Conservation (phyloP, 2,113 vertebrate species). For the Oryctolagus cuniculus region mOryCun1.1 NC_091445.1:24905501-24906000, state of each 20-base stretch:
- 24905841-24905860: not conserved
- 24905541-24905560: not conserved
- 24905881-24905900: not conserved
- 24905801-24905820: not conserved
- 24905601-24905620: not conserved
- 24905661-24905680: not conserved
- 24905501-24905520: not conserved
- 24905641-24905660: not conserved
- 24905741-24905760: not conserved
- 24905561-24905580: not conserved
- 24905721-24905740: not conserved
- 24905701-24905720: not conserved
- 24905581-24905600: conserved; percentile 2
- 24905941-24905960: not conserved
- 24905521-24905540: not conserved
- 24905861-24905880: not conserved
- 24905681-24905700: not conserved
- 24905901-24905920: not conserved
- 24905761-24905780: not conserved
- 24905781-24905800: not conserved
- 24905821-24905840: not conserved
- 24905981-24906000: not conserved
- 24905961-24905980: not conserved
- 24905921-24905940: not conserved
- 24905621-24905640: not conserved